These are phyloP conservation scores for Leptobrachium leishanense DNA, from an alignment of 2,113 vertebrate genomes.

Conservation along the genomic window DNA sequence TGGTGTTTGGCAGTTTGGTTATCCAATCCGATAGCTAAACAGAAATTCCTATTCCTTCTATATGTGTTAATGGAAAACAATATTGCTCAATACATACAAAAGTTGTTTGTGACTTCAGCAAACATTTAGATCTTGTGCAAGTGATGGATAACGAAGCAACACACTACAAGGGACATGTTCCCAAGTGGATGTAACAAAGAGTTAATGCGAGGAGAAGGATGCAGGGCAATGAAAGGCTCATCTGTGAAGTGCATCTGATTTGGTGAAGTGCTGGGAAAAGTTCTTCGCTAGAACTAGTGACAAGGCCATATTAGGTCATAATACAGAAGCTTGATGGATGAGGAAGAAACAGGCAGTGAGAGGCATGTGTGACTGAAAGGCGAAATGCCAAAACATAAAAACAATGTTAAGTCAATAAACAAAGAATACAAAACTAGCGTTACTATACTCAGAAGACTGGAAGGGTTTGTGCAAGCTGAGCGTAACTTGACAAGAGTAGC, in stretches of 20 bases:
- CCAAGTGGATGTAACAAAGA: no score
- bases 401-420: not conserved
- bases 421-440: not conserved
- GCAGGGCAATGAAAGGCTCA: no score
- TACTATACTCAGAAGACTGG: not conserved
- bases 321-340: not conserved
- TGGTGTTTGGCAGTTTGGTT: no score
- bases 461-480: not conserved
- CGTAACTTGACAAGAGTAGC: not conserved
- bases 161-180: no score
- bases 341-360: not conserved
- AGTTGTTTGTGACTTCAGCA: no score
- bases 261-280: not conserved
- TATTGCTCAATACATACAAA: no score
- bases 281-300: not conserved
- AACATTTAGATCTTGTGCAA: no score
- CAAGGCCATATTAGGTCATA: conserved; percentile 39
- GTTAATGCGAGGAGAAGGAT: no score
- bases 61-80: no score
- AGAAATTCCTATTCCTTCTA: no score
- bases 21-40: no score
- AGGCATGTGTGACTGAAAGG: not conserved
- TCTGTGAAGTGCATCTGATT: not conserved
- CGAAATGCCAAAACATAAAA: not conserved
- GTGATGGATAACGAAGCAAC: no score